A percentile compares a stretch with the other conserved stretches of the same genome.
Conservation (phyloP, 2,797 vertebrate species). For the Clarias fuscus region DNA sequence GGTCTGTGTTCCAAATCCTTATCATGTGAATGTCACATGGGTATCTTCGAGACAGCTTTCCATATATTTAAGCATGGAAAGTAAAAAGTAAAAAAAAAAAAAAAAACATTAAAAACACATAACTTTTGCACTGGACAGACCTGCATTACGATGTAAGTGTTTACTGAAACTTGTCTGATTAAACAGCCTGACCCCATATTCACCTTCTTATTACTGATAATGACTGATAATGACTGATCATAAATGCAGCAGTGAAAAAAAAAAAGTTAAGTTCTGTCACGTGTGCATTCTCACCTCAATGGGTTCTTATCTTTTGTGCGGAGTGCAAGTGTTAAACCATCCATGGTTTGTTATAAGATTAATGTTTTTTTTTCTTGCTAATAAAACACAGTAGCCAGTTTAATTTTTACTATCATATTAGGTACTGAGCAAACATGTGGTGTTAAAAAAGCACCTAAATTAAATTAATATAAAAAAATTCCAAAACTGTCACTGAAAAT, state of each 20-base stretch:
- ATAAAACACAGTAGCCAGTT: slow-evolving; percentile 16
- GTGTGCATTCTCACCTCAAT: background rate
- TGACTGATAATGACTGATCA: slow-evolving; percentile 29
- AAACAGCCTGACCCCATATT: background rate
- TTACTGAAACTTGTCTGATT: background rate
- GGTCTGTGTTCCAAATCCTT: background rate
- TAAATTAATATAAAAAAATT: background rate
- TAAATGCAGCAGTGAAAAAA: slow-evolving; percentile 35
- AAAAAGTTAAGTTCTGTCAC: background rate
- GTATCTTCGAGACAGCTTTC: background rate
- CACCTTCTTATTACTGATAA: background rate
- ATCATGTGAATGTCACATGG: background rate
- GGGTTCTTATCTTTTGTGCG: background rate
- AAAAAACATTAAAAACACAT: background rate
- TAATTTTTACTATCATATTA: background rate
- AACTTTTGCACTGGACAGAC: background rate
- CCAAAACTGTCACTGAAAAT: background rate
- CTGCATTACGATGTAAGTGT: background rate
- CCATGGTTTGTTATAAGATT: background rate
- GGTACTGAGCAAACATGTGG: background rate
- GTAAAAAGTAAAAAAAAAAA: no score
- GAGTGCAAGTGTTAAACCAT: background rate
- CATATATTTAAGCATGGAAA: background rate
- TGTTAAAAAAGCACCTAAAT: background rate
- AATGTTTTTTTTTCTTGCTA: background rate